Percentiles rank a stretch among this genome's conserved stretches.
These are phyloP conservation scores for Catharus minimus DNA, from an alignment of 2,113 vertebrate species.

Conservation along the genomic window DNA sequence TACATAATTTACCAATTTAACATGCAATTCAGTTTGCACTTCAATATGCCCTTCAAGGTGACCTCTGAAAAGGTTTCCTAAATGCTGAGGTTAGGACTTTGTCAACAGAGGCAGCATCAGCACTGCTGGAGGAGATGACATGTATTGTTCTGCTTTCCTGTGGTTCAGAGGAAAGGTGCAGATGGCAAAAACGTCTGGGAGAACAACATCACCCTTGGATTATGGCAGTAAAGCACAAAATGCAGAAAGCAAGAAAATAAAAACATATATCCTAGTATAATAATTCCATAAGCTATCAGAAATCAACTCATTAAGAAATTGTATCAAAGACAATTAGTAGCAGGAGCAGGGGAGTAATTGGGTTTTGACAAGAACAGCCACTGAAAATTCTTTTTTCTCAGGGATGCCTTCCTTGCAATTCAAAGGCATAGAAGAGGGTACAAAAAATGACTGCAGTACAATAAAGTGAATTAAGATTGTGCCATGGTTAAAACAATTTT, in stretches of 20 bases:
- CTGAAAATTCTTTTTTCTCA: background rate
- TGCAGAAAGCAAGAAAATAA: background rate
- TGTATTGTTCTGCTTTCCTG: background rate
- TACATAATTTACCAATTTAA: slow-evolving; percentile 3
- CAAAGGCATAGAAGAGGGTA: background rate
- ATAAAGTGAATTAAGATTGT: background rate
- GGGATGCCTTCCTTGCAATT: background rate
- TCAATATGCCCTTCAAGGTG: background rate
- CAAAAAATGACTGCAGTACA: background rate
- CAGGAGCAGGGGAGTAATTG: background rate
- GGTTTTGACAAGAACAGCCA: background rate
- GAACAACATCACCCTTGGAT: background rate
- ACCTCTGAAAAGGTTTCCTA: slow-evolving; percentile 25
- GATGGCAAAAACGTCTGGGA: background rate
- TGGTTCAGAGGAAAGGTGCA: background rate
- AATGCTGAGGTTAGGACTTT: slow-evolving; percentile 32
- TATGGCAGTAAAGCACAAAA: background rate
- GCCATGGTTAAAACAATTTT: background rate
- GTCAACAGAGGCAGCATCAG: background rate
- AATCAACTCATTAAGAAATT: background rate
- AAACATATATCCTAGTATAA: background rate
- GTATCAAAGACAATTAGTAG: background rate
- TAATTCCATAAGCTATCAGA: background rate
- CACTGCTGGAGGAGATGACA: background rate
- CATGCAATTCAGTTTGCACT: background rate